Evolutionary conservation across 2,113 vertebrate genomes (phyloP).

Genomic region (Jaculus jaculus): DNA sequence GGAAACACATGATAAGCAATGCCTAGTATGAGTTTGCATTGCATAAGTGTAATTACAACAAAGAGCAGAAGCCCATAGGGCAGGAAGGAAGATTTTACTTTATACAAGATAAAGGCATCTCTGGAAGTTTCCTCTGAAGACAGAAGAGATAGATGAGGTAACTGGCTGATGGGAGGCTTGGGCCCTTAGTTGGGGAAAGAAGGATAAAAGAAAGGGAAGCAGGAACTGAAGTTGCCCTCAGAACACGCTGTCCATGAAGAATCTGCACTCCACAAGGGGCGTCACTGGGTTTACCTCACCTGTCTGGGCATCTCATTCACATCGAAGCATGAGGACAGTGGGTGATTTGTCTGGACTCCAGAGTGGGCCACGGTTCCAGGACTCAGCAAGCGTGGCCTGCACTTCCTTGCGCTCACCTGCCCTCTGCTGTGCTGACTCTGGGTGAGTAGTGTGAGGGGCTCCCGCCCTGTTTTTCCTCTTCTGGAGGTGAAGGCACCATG

Average conservation of each 20-base stretch:
- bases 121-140: constrained; percentile 28
- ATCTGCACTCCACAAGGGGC: not conserved
- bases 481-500: not conserved
- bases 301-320: not conserved
- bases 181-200: not conserved
- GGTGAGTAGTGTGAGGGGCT: not conserved
- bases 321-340: not conserved
- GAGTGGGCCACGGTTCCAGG: not conserved
- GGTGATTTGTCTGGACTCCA: not conserved
- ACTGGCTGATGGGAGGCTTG: not conserved
- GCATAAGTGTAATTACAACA: not conserved
- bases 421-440: not conserved
- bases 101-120: constrained; percentile 10
- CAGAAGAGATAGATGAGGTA: not conserved
- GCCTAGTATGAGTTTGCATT: not conserved
- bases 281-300: not conserved
- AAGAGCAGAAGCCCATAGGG: not conserved
- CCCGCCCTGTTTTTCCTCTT: not conserved
- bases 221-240: not conserved
- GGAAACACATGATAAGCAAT: not conserved
- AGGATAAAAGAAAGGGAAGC: not conserved
- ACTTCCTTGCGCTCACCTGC: not conserved
- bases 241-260: not conserved
- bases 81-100: constrained; percentile 28
- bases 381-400: not conserved